phyloP scores from a whole-genome alignment of 1,140 invertebrate genomes.

The Brachionus plicatilis region DNA sequence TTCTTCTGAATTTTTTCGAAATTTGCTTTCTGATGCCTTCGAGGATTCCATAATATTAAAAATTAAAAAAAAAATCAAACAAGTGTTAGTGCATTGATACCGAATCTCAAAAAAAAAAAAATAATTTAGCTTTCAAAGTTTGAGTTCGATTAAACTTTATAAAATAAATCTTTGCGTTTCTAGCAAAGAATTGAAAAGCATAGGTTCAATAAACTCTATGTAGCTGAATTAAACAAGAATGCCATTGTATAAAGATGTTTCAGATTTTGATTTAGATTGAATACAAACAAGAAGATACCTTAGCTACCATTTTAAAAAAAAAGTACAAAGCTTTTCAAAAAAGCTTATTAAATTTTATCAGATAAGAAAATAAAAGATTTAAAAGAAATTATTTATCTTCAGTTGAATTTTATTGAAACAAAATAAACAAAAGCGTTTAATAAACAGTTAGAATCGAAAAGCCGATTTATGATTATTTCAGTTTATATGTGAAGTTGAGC shows the following conservation, averaged over 20 bases:
- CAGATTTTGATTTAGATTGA: not conserved
- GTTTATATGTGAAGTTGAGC: not conserved
- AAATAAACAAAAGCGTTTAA: slow-evolving; percentile 14
- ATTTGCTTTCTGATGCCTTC: not conserved
- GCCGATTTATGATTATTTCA: slow-evolving; percentile 7
- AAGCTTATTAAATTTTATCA: slow-evolving; percentile 20
- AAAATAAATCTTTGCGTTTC: not conserved
- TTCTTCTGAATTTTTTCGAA: not conserved
- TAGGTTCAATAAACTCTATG: not conserved
- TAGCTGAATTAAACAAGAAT: not conserved
- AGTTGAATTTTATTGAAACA: not conserved
- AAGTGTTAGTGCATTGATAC: not conserved
- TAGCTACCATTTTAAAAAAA: not conserved
- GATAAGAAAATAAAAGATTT: not conserved
- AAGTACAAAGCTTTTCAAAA: not conserved
- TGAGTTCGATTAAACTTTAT: slow-evolving; percentile 7
- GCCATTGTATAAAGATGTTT: not conserved
- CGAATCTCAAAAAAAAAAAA: not conserved
- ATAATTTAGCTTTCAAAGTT: not conserved
- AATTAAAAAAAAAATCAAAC: not conserved
- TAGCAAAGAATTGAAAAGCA: not conserved
- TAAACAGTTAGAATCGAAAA: slow-evolving; percentile 20
- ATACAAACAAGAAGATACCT: not conserved
- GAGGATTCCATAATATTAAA: not conserved
- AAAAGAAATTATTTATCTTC: not conserved